Evolutionary conservation across 2,888 invertebrate species (phyloP).

Genomic region (Adineta ricciae): DNA sequence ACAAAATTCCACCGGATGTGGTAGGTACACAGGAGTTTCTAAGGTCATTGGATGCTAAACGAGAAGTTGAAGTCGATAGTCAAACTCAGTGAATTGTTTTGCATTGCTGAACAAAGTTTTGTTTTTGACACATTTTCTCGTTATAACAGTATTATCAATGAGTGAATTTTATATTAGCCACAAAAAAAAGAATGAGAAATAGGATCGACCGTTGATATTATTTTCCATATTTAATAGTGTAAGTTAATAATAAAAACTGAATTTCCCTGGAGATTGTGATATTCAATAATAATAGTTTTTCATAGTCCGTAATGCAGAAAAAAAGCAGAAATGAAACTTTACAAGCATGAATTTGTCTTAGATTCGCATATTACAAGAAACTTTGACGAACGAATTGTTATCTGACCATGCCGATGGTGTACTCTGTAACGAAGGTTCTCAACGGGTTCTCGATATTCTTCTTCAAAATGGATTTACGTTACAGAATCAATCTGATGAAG

Average conservation of each 20-base stretch:
- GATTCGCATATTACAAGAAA: slow-evolving; percentile 15
- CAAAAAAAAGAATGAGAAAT: neutral
- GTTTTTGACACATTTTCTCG: neutral
- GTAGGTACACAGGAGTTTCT: neutral
- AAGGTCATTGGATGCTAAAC: too few species aligned
- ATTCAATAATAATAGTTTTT: neutral
- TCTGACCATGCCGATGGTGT: neutral
- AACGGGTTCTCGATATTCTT: neutral
- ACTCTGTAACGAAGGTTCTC: neutral
- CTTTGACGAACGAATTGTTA: neutral
- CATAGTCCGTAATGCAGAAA: neutral
- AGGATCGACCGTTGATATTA: neutral
- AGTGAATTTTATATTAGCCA: neutral
- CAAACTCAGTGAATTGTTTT: too few species aligned
- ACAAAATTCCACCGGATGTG: slow-evolving; percentile 8
- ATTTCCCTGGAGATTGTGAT: neutral
- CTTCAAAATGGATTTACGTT: neutral
- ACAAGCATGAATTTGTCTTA: neutral
- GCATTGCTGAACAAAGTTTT: too few species aligned
- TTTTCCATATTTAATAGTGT: neutral
- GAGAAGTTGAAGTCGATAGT: too few species aligned
- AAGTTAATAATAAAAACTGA: neutral
- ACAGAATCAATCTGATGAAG: neutral
- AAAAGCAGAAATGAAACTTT: neutral
- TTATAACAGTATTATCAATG: neutral